Evolutionary conservation across 2,888 invertebrate genomes (phyloP).

Genomic region (Cheilosia vulpina): DNA sequence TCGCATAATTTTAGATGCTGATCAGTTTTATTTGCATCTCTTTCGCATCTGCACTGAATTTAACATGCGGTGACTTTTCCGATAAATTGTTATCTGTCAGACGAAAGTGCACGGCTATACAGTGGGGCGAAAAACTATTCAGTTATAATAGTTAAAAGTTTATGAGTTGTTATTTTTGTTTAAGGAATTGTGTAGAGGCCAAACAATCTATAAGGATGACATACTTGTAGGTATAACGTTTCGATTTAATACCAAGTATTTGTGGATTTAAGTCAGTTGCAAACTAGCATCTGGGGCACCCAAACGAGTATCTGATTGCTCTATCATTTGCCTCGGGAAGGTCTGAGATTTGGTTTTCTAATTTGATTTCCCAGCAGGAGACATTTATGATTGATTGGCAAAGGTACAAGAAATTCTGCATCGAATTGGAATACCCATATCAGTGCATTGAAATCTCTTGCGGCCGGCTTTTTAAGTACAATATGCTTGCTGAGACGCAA

Average conservation of each 20-base stretch:
- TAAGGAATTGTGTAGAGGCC: too few species aligned
- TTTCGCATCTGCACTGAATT: background rate
- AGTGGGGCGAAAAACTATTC: constrained; percentile 4
- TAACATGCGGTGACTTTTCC: constrained; percentile 40
- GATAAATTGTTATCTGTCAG: constrained; percentile 45
- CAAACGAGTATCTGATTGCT: constrained; percentile 84
- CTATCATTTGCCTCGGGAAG: constrained; percentile 83
- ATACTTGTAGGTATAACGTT: too few species aligned
- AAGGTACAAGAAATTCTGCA: constrained; percentile 83
- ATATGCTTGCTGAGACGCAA: constrained; percentile 83
- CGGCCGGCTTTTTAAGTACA: constrained; percentile 84
- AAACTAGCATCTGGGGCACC: constrained; percentile 84
- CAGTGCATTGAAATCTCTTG: constrained; percentile 83
- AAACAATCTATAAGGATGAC: too few species aligned
- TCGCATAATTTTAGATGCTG: constrained; percentile 24
- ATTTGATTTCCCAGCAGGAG: constrained; percentile 83
- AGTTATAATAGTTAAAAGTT: too few species aligned
- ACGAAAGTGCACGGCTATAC: constrained; percentile 26
- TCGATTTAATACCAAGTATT: background rate
- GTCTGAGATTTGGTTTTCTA: constrained; percentile 83
- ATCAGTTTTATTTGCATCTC: constrained; percentile 12
- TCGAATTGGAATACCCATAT: constrained; percentile 5
- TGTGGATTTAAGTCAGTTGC: constrained; percentile 81
- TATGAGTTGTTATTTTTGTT: too few species aligned
- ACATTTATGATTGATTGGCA: constrained; percentile 83